phyloP scores from a whole-genome alignment of 2,113 vertebrate genomes.

The Mellivora capensis region DNA sequence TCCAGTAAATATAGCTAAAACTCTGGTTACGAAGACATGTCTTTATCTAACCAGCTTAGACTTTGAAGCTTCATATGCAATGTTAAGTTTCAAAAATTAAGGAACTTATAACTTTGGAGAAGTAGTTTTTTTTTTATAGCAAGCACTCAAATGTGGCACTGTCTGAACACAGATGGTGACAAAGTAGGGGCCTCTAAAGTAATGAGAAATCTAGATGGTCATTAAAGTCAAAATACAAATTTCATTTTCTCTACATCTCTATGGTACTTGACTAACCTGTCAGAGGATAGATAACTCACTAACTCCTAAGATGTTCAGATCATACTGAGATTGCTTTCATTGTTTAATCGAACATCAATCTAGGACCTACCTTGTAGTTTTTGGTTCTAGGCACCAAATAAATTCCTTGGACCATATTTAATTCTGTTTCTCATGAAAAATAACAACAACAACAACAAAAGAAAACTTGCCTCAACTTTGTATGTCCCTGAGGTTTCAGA shows the following conservation, averaged over 20 bases:
- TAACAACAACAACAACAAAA: neutral
- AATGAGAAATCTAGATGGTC: neutral
- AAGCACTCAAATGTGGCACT: neutral
- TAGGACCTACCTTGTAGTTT: neutral
- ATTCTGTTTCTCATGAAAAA: neutral
- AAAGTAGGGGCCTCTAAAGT: neutral
- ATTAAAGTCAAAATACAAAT: neutral
- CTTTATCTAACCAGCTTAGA: neutral
- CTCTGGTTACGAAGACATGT: neutral
- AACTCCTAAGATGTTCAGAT: neutral
- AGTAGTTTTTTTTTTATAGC: neutral
- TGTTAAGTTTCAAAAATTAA: neutral
- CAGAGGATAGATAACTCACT: neutral
- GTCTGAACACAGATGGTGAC: neutral
- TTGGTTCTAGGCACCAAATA: neutral
- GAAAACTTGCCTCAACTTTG: neutral
- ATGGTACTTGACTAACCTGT: neutral
- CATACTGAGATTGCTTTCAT: neutral
- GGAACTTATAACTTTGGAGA: neutral
- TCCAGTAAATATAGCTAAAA: neutral
- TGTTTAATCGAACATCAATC: neutral
- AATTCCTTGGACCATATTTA: neutral
- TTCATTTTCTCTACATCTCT: neutral
- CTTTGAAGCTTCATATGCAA: neutral
- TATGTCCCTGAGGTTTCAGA: neutral